Percentiles rank a stretch among this genome's conserved stretches.
Evolutionary conservation across 2,113 vertebrate species (phyloP).

Genomic region (Notarius lentiginosus): DNA sequence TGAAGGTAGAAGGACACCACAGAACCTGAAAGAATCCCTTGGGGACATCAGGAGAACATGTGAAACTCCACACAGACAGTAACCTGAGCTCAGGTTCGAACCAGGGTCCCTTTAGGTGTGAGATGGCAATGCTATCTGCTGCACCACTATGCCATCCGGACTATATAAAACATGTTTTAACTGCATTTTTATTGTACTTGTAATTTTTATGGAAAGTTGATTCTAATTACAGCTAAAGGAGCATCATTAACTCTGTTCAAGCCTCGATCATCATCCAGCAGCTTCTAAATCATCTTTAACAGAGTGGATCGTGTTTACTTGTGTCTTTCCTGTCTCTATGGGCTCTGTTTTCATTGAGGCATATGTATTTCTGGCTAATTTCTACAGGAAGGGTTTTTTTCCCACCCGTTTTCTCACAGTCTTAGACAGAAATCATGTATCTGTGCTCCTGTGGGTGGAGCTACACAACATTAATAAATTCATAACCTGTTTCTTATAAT

Average conservation of each 20-base stretch:
- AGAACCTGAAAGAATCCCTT: not conserved
- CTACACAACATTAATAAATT: not conserved
- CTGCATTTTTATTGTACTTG: not conserved
- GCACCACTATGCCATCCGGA: not conserved
- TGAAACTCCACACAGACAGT: not conserved
- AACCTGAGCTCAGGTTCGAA: not conserved
- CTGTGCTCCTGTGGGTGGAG: not conserved
- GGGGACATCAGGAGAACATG: not conserved
- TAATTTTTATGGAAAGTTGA: not conserved
- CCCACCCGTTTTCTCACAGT: not conserved
- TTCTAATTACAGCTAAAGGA: slow-evolving; percentile 5
- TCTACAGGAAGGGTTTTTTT: not conserved
- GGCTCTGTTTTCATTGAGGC: not conserved
- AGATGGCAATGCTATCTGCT: not conserved
- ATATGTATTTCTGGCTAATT: not conserved
- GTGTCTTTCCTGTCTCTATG: not conserved
- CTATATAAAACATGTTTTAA: not conserved
- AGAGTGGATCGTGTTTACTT: not conserved
- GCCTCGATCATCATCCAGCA: not conserved
- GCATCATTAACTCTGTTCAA: slow-evolving; percentile 1
- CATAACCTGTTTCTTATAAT: not conserved
- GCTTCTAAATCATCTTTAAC: slow-evolving; percentile 5
- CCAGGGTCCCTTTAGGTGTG: not conserved
- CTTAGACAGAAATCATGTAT: not conserved
- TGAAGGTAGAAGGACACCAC: not conserved